A percentile compares a stretch with the other conserved stretches of the same genome.
Evolutionary conservation across 2,888 invertebrate genomes (phyloP).

Genomic region (Stenchaetothrips biformis): DNA sequence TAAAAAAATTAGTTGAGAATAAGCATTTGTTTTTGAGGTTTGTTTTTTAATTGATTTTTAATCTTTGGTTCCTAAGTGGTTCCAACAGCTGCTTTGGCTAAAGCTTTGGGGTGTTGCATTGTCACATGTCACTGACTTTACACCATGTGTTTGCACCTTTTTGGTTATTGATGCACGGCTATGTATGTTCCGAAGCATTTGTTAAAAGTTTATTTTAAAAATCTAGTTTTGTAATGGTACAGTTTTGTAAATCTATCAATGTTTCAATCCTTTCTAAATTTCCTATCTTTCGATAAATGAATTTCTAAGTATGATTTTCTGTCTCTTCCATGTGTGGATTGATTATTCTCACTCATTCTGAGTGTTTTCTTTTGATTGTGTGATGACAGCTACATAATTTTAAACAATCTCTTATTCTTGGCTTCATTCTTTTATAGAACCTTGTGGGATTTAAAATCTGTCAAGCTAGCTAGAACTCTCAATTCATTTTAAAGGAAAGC

Average conservation of each 20-base stretch:
- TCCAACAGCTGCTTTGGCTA: not conserved
- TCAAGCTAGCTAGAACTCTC: too few species aligned
- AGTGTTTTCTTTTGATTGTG: too few species aligned
- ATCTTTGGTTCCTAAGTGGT: not conserved
- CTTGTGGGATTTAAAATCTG: too few species aligned
- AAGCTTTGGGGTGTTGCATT: not conserved
- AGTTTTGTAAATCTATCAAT: not conserved
- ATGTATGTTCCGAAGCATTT: not conserved
- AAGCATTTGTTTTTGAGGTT: not conserved
- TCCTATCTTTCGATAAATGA: not conserved
- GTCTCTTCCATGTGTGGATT: not conserved
- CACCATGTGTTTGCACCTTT: not conserved
- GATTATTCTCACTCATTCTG: too few species aligned
- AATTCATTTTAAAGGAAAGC: not conserved
- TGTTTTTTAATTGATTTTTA: not conserved
- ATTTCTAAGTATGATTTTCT: not conserved
- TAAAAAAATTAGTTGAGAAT: not conserved
- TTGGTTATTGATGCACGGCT: not conserved
- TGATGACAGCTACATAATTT: too few species aligned
- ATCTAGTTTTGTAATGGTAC: not conserved
- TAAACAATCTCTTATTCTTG: too few species aligned
- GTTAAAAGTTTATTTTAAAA: not conserved
- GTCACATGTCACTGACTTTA: not conserved
- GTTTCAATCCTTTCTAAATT: not conserved
- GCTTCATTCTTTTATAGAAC: too few species aligned